phyloP scores from a whole-genome alignment of 2,113 vertebrate genomes.

The Chamaea fasciata region DNA sequence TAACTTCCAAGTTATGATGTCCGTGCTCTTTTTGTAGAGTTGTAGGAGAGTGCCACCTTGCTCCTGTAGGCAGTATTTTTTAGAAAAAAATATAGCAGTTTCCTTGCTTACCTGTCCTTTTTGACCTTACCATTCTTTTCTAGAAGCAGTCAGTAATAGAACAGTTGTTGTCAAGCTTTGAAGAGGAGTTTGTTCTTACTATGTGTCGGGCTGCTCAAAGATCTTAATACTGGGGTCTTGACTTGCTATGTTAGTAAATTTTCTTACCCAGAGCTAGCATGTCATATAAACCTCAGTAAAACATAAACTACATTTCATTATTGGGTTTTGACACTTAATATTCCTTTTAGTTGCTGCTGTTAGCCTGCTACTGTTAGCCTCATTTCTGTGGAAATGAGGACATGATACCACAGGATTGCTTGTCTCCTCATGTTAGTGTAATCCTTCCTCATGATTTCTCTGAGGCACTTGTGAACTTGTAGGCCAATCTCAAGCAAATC shows the following conservation, averaged over 20 bases:
- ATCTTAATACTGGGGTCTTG: background rate
- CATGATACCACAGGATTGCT: background rate
- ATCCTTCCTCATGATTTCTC: background rate
- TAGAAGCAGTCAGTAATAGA: background rate
- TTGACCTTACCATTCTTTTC: background rate
- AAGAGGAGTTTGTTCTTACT: background rate
- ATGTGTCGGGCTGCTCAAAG: background rate
- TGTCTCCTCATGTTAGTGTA: background rate
- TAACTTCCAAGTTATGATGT: background rate
- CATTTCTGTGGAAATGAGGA: background rate
- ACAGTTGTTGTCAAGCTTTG: background rate
- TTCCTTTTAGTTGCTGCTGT: background rate
- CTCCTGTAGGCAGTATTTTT: background rate
- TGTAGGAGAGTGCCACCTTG: background rate
- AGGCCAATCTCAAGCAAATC: background rate
- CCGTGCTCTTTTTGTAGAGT: background rate
- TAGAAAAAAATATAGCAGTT: background rate
- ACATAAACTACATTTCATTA: background rate
- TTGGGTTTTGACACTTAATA: background rate
- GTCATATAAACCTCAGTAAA: background rate
- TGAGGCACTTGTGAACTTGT: background rate
- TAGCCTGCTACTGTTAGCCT: background rate
- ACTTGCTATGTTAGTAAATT: background rate
- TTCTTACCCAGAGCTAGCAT: background rate
- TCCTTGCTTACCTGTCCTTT: background rate